Base-by-base conservation (phyloP, 2,888 invertebrate genomes). In the Ptilodon capucinus region DNA sequence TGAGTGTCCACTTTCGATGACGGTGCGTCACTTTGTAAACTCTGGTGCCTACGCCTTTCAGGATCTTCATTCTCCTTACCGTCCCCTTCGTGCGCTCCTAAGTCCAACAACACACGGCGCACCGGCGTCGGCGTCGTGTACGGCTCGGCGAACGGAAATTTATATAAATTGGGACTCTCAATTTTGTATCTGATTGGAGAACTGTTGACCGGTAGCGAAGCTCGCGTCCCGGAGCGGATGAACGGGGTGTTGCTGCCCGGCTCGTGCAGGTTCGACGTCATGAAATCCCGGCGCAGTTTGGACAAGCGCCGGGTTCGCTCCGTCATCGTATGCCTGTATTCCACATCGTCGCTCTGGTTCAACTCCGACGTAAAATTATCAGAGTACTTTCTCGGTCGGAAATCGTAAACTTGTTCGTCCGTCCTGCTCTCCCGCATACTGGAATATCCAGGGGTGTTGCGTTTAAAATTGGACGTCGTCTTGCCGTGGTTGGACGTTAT, bases 91-190 rank as follows among this genome's bases (percentile, higher is more conserved):
- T 76, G 49, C 0, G 81, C 60, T 11, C 81, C 86, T 7, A 89
- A 64, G 51, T 88, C 83, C 4, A 91, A 70, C 21, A 83, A 48
- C 13, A 90, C 77, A 56, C 74, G 75, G 4, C 91, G 82, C 25
- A 74, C 75, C n/a, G 89, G 84, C 13, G 88, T 82, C 25, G 91
- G 91, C n/a, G 91, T 87, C 11, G 81, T 67, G 51, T 86, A 91
- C 23, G 91, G 91, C 55, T 91, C 91, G 39, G 91, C 90, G 60
- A 91, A 91, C 17, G 91, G 91, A 54, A 91, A 91, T 72, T 91
- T 91, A 67, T 83, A 86, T 54, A 91, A 69, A 65, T 87, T 91
- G 16, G 88, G 87, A 62, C 87, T 89, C 66, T 86, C 88, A 54
- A 88, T 84, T 73, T 89, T 91, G 68, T 90, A 91, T 55, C 74